Evolutionary conservation across 1,140 invertebrate species (phyloP).

Genomic region (Steinernema feltiae): DNA sequence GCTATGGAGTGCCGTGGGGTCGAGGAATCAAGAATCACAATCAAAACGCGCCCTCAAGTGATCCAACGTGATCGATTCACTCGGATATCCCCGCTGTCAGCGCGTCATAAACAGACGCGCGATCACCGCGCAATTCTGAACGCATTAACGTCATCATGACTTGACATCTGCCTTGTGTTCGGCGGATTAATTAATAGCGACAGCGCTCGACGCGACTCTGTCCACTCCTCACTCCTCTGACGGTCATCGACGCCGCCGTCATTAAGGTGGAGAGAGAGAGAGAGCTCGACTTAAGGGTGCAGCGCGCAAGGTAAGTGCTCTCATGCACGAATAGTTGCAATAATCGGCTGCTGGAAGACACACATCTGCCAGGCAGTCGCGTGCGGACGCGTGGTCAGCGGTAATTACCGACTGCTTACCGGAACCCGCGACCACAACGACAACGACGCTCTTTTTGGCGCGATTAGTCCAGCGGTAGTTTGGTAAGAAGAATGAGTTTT

Average conservation of each 20-base stretch:
- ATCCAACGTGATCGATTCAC: too few relatives aligned
- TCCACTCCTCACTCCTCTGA: not conserved
- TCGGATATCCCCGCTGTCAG: too few relatives aligned
- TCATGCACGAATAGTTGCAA: constrained; percentile 15
- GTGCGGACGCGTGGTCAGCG: not conserved
- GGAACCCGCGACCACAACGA: not conserved
- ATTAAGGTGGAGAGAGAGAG: not conserved
- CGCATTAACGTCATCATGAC: not conserved
- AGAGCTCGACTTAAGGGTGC: not conserved
- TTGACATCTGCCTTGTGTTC: not conserved
- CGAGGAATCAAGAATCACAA: too few relatives aligned
- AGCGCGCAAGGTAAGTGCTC: not conserved
- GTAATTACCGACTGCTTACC: constrained; percentile 8
- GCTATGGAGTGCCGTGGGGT: too few relatives aligned
- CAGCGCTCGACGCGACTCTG: not conserved
- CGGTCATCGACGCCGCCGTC: not conserved
- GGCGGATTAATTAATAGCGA: not conserved
- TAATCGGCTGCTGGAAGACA: constrained; percentile 7
- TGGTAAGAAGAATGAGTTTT: too few relatives aligned
- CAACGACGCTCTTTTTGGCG: too few relatives aligned
- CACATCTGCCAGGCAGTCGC: not conserved
- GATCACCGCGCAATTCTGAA: too few relatives aligned
- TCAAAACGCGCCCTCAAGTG: too few relatives aligned
- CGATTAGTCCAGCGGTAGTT: too few relatives aligned
- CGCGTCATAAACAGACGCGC: not conserved